These are phyloP conservation scores for Argopecten irradians DNA, from an alignment of 1,140 invertebrate species.

Conservation along the genomic window DNA sequence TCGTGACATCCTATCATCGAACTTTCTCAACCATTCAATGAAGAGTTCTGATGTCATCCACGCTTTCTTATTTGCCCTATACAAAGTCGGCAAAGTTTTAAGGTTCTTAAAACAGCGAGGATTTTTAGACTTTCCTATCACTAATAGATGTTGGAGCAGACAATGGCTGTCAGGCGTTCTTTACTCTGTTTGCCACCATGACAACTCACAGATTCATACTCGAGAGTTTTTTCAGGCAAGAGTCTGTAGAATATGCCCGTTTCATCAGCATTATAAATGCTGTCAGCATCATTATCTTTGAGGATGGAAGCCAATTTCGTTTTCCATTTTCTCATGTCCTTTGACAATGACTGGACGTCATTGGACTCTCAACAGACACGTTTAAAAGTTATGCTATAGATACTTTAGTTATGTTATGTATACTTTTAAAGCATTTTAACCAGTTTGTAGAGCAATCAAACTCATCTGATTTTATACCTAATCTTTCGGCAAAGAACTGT, in stretches of 20 bases:
- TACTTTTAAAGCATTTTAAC: neutral
- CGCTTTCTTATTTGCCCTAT: too few relatives aligned
- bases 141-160: neutral
- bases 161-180: slow-evolving; percentile 18
- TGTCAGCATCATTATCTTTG: too few relatives aligned
- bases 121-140: neutral
- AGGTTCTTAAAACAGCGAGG: too few relatives aligned
- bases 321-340: too few relatives aligned
- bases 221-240: neutral
- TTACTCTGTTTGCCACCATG: slow-evolving; percentile 31
- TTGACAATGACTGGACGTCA: neutral
- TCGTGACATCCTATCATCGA: neutral
- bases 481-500: too few relatives aligned
- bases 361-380: too few relatives aligned
- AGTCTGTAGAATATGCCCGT: neutral
- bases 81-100: too few relatives aligned
- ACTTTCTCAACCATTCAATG: neutral
- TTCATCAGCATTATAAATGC: too few relatives aligned
- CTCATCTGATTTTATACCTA: neutral
- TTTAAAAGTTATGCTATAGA: neutral
- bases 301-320: too few relatives aligned
- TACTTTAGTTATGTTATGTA: neutral
- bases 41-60: too few relatives aligned
- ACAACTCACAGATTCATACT: neutral
- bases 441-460: neutral